Evolutionary conservation across 2,888 invertebrate genomes (phyloP), one percentile per base, ranked within the genome.

Genomic region (Metellina segmentata): DNA sequence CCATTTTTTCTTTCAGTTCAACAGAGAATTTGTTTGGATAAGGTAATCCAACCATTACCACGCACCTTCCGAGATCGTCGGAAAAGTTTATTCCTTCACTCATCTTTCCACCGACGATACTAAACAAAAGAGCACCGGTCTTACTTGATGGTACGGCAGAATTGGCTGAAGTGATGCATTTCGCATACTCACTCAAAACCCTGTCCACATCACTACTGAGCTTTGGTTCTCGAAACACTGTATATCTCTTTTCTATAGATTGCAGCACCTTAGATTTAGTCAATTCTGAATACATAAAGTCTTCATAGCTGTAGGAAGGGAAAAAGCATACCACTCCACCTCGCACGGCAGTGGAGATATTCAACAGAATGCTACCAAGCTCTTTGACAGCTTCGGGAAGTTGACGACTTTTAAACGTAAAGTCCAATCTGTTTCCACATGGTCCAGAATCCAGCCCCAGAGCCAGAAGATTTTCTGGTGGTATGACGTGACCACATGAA

Each of bases 41-140:
- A 0, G 99, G 99, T 96, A 99, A 96, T 0, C 99, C 99, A 5
- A 99, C 96, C 77, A 99, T 98, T 81, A 99, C 96, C 4, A 99
- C 97, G 95, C 98, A 98, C 86, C 99, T 96, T 20, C 98, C 99
- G 77, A 99, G 96, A 94, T 98, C 97, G 94, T 99, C 99, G 96
- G 95, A 97, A 95, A 97, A 99, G 95, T 99, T 99, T 77, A 99
- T 96, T 0, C 99, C 99, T 96, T 99, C 99, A 94, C 99, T 99
- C 94, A 99, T 96, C 95, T 99, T 99, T 0, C 99, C 99, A 93
- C 97, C 97, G 6, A 99, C 98, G n/a, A 99, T 99, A 95, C 99
- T 98, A 93, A 99, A 96, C 74, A 99, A 95, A 34, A 99, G 94
- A 0, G 99, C 98, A 7, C 98, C 98, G 89, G 92, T 93, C 94